A percentile compares a stretch with the other conserved stretches of the same genome.
Evolutionary conservation across 1,140 invertebrate species (phyloP).

Genomic region (Eueides isabella): DNA sequence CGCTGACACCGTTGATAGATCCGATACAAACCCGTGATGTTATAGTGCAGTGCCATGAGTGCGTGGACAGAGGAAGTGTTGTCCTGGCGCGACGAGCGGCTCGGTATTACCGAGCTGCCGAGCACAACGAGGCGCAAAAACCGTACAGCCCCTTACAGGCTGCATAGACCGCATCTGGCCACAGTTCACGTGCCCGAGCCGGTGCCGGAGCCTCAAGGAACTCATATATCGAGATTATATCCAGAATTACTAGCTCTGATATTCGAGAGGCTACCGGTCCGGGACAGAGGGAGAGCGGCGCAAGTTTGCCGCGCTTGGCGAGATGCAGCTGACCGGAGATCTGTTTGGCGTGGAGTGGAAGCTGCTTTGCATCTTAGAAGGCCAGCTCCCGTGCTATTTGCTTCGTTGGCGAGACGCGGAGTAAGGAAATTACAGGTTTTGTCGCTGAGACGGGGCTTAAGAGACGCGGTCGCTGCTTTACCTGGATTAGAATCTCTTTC

Average conservation of each 20-base stretch:
- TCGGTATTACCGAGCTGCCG: constrained; percentile 75
- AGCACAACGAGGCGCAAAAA: constrained; percentile 72
- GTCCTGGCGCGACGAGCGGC: constrained; percentile 72
- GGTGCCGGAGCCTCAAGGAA: constrained; percentile 81
- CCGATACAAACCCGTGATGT: constrained; percentile 63
- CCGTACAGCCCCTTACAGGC: constrained; percentile 80
- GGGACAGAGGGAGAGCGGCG: constrained; percentile 93
- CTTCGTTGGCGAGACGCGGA: constrained; percentile 92
- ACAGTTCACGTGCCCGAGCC: constrained; percentile 71
- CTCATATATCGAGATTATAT: constrained; percentile 94
- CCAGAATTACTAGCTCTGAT: constrained; percentile 96
- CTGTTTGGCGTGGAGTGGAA: constrained; percentile 96
- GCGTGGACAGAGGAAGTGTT: constrained; percentile 77
- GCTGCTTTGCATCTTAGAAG: constrained; percentile 94
- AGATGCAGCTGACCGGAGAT: constrained; percentile 95
- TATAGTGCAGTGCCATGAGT: constrained; percentile 79
- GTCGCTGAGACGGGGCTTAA: constrained; percentile 91
- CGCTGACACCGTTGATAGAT: constrained; percentile 65
- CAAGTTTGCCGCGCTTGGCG: constrained; percentile 95
- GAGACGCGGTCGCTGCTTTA: constrained; percentile 93
- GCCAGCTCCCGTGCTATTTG: constrained; percentile 91
- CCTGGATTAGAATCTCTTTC: constrained; percentile 94
- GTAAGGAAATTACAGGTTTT: constrained; percentile 95
- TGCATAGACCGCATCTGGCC: constrained; percentile 83
- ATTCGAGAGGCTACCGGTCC: constrained; percentile 93